Evolutionary conservation across 2,888 invertebrate genomes (phyloP), one percentile per base, ranked within the genome.

Genomic region (Nomada ferruginata): DNA sequence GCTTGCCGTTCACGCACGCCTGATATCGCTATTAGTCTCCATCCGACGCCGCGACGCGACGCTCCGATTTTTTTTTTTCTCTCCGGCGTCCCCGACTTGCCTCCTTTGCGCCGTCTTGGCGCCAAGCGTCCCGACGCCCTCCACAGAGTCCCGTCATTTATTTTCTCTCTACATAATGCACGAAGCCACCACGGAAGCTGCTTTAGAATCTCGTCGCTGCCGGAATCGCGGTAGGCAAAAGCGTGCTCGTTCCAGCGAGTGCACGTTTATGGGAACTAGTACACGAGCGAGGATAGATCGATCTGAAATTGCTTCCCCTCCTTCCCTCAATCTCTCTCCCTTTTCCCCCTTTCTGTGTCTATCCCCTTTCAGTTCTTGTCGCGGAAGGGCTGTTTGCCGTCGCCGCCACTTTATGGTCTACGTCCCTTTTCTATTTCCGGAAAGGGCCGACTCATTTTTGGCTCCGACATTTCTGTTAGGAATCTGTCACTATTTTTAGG

Each of bases 71-170:
- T 59, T 76, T 76, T 78, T 13, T 29, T 26, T 47, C 20, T 53
- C 63, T 11, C 52, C 29, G 52, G 18, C 47, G 57, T 61, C 70
- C 57, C 23, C 53, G 68, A 53, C 44, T 55, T 26, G 72, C 61
- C 78, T 77, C 44, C 65, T 82, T 71, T 78, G 71, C 83, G 83
- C 82, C 83, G 80, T 76, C 71, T 55, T 36, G 91, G 91, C 92
- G 91, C 92, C 91, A 90, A 90, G 87, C 92, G 89, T 89, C 90
- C 79, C 79, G 92, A 90, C 91, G 91, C 90, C 91, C 83, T 80
- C 65, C 66, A 72, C 57, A 61, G 70, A 81, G 74, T 81, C 88
- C 87, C 85, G 84, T 89, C 90, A 87, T 91, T 88, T 90, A 90
- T 89, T 89, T 87, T 85, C 70, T 20, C 84, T 80, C 85, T 89